These are phyloP conservation scores for Strigamia transsilvanica DNA, from an alignment of 2,888 invertebrate genomes.

Conservation along the genomic window DNA sequence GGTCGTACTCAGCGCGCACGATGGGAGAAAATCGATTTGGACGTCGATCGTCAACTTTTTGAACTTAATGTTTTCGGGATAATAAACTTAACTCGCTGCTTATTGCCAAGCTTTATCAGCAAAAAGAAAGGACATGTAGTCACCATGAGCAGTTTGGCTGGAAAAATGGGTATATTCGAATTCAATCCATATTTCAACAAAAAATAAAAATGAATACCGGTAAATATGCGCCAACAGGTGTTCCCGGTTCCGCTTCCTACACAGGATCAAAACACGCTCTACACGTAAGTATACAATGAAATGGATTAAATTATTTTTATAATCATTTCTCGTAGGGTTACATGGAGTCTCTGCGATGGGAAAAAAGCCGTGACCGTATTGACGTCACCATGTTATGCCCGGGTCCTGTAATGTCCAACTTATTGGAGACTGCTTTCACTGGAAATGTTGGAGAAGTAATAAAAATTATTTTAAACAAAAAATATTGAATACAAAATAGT, in stretches of 20 bases:
- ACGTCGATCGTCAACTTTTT: conserved; percentile 78
- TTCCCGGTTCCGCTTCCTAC: conserved; percentile 75
- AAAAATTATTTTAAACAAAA: conserved; percentile 36
- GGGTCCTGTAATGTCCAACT: conserved; percentile 77
- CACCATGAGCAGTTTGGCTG: conserved; percentile 78
- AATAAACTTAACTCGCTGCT: conserved; percentile 75
- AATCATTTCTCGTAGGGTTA: conserved; percentile 71
- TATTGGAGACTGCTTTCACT: conserved; percentile 75
- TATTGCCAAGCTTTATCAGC: conserved; percentile 72
- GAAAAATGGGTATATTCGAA: conserved; percentile 47
- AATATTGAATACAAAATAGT: no score
- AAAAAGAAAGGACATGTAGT: conserved; percentile 73
- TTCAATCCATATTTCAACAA: not conserved
- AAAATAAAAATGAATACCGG: not conserved
- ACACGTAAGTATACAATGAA: conserved; percentile 69
- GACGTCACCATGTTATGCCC: conserved; percentile 77
- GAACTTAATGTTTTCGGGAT: conserved; percentile 80
- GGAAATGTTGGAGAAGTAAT: conserved; percentile 70
- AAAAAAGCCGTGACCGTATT: conserved; percentile 71
- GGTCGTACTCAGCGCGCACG: conserved; percentile 79
- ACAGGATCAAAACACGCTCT: conserved; percentile 79
- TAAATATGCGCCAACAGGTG: conserved; percentile 60
- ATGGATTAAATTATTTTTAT: not conserved
- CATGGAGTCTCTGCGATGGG: conserved; percentile 72
- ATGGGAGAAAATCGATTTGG: conserved; percentile 75